A percentile compares a stretch with the other conserved stretches of the same genome.
These are phyloP conservation scores for Picus viridis DNA, from an alignment of 2,797 vertebrate genomes.

Conservation along the genomic window DNA sequence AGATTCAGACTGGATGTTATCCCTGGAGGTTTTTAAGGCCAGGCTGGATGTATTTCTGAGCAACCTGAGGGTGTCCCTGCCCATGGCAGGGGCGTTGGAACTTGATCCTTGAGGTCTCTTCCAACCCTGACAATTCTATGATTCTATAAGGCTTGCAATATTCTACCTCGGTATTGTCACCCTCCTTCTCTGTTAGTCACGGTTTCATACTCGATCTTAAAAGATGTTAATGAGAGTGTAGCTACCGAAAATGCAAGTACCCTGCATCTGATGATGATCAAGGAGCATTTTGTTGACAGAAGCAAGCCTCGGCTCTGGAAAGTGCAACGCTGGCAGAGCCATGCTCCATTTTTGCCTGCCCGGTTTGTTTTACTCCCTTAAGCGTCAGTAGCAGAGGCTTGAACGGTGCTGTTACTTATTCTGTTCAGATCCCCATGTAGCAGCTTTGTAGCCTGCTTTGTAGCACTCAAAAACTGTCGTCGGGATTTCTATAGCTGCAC, in stretches of 20 bases:
- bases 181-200: background rate
- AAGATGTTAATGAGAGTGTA: background rate
- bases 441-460: background rate
- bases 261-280: background rate
- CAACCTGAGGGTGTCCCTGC: too few relatives aligned
- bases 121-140: too few relatives aligned
- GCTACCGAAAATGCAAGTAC: background rate
- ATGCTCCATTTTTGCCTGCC: fast-evolving
- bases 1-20: too few relatives aligned
- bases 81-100: too few relatives aligned
- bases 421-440: background rate
- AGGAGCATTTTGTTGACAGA: background rate
- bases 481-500: background rate
- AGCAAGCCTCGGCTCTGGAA: background rate
- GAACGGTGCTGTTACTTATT: background rate
- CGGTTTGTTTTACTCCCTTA: fast-evolving
- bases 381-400: background rate
- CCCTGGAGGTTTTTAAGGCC: too few relatives aligned
- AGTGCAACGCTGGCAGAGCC: background rate
- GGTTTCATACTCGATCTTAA: background rate
- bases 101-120: too few relatives aligned
- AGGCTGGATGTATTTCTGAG: too few relatives aligned
- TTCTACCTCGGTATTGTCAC: background rate
- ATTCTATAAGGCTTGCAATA: background rate
- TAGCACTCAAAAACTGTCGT: background rate